Base-by-base conservation (phyloP, 2,888 invertebrate genomes). In the Yponomeuta cagnagella region DNA sequence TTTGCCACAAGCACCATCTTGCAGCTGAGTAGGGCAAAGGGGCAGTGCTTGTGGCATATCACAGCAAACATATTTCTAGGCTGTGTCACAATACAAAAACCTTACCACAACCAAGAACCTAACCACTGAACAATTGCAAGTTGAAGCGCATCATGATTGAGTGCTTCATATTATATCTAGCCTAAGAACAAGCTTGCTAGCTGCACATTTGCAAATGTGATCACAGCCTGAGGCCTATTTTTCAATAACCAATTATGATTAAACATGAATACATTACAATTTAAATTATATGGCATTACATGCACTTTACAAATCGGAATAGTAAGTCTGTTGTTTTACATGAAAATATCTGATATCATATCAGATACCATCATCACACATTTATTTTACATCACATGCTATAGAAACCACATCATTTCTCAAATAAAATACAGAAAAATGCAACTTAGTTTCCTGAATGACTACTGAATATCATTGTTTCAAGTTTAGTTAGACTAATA, bases 11-110 rank as follows among this genome's bases (percentile, higher is more conserved):
- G 67, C 67, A 67, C 37, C 37, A 43, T n/a, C 9, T 33, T 70
- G 52, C 63, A 63, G 5, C 10, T n/a, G 37, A 67, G 43, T 33
- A n/a, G 33, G 10, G 43, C 37, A 37, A 37, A 37, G 64, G 64
- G 30, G 10, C 71, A 73, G 74, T 74, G 76, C 75, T 76, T 75
- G 75, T 77, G 75, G 75, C 75, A 75, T 79, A 79, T 79, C 79
- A 79, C 79, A 79, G 79, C 76, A 77, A 77, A 74, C 75, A 77
- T 76, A 76, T 67, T 67, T 67, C 33, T 31, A 31, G 65, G 31
- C 65, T 31, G 43, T 67, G 67, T n/a, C 67, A 67, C 33, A 67
- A 43, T 37, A 67, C 37, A 66, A 66, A 33, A 66, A 33, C n/a
- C 9, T 6, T 67, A 67, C 23, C 2, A 64, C 31, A 23, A 64